A percentile compares a stretch with the other conserved stretches of the same genome.
Evolutionary conservation across 2,113 vertebrate species (phyloP).

Genomic region (Cyprinus carpio): DNA sequence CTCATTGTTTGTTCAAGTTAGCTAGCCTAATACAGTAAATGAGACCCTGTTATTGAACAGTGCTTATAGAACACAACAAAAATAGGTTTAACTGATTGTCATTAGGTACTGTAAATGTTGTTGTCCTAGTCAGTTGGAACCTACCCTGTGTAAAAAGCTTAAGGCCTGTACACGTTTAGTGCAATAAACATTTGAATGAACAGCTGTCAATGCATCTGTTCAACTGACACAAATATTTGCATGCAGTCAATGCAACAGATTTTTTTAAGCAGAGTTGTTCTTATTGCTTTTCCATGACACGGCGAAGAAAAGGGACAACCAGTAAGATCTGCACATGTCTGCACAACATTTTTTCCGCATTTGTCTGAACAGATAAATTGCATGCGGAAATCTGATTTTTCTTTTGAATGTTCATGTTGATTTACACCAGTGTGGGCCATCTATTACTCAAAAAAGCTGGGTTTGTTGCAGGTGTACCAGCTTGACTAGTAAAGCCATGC

Average conservation of each 20-base stretch:
- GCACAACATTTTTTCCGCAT: too few relatives aligned
- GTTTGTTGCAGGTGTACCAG: too few relatives aligned
- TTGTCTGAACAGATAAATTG: neutral
- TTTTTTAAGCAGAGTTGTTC: neutral
- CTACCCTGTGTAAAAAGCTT: neutral
- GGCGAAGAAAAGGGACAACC: too few relatives aligned
- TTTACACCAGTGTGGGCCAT: neutral
- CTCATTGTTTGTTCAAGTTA: too few relatives aligned
- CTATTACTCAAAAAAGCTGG: neutral
- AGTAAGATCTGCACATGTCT: neutral
- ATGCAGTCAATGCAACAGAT: neutral
- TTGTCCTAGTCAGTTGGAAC: neutral
- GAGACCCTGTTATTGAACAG: too few relatives aligned
- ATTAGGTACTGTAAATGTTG: neutral
- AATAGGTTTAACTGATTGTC: neutral
- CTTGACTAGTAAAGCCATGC: too few relatives aligned
- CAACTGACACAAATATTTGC: neutral
- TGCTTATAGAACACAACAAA: neutral
- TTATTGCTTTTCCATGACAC: neutral
- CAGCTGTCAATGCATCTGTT: neutral
- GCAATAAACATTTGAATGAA: neutral
- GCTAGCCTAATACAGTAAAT: too few relatives aligned
- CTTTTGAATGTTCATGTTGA: neutral
- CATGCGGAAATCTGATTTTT: neutral
- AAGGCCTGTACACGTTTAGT: neutral